phyloP scores from a whole-genome alignment of 2,113 vertebrate genomes.

The Stegastes partitus region DNA sequence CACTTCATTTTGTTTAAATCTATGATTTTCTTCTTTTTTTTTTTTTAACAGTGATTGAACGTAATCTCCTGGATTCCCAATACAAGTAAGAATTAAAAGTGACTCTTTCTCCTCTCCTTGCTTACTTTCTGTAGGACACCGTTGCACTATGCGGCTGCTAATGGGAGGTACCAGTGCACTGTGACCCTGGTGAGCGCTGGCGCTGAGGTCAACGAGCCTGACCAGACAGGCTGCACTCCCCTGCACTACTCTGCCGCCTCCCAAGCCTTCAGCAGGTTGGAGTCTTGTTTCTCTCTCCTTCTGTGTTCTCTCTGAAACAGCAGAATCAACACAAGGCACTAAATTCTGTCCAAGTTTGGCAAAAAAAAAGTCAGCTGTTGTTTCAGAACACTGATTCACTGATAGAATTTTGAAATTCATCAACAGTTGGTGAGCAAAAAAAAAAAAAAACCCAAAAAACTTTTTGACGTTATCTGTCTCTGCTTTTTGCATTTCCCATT shows the following conservation, averaged over 20 bases:
- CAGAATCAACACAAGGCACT: neutral
- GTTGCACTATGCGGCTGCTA: constrained; percentile 97
- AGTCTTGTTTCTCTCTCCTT: neutral
- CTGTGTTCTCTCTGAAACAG: neutral
- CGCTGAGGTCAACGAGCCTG: constrained; percentile 91
- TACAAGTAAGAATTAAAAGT: neutral
- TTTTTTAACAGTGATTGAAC: neutral
- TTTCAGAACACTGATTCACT: neutral
- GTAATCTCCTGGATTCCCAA: rapidly evolving
- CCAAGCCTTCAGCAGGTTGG: constrained; percentile 93
- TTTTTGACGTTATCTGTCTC: no score
- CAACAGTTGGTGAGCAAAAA: no score
- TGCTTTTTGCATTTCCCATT: no score
- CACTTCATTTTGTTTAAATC: neutral
- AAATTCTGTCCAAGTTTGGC: neutral
- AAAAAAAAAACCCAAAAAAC: no score
- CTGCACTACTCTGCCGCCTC: constrained; percentile 97
- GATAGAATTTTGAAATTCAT: no score
- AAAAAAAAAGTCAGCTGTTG: neutral
- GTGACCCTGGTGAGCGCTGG: constrained; percentile 94
- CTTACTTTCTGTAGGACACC: constrained; percentile 86
- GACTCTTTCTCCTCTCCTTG: neutral
- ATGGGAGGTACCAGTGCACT: constrained; percentile 95
- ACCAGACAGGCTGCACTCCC: constrained; percentile 94
- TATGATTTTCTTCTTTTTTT: neutral